These are phyloP conservation scores for Hirtodrosophila histrioides DNA, from an alignment of 2,888 invertebrate species.

Conservation along the genomic window DNA sequence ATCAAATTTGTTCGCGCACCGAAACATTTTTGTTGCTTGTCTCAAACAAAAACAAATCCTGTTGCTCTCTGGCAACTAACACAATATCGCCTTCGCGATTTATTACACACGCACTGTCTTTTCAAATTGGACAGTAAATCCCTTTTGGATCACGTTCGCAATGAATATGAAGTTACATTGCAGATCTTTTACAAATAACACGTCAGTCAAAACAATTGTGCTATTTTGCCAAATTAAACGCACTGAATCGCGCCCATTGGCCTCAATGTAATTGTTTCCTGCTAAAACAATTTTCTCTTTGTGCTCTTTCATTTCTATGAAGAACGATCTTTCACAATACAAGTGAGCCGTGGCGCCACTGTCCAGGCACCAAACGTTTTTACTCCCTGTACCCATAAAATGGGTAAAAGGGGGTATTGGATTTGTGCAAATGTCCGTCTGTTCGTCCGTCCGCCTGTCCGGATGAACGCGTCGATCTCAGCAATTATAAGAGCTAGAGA, in stretches of 20 bases:
- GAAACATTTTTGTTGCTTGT: background rate
- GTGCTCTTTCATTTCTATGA: background rate
- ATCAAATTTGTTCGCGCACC: background rate
- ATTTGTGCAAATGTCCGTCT: too few relatives aligned
- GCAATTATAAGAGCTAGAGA: too few relatives aligned
- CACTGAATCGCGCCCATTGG: conserved; percentile 4
- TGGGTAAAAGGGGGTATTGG: too few relatives aligned
- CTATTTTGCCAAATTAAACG: background rate
- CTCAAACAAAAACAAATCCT: background rate
- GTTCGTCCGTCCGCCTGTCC: too few relatives aligned
- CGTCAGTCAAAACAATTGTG: background rate
- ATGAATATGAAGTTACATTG: conserved; percentile 11
- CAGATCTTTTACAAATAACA: conserved; percentile 8
- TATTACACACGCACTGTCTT: background rate
- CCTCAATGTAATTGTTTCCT: too few relatives aligned
- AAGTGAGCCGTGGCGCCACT: background rate
- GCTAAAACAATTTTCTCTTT: conserved; percentile 2
- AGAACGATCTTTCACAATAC: too few relatives aligned
- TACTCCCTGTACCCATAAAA: too few relatives aligned
- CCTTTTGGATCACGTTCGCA: too few relatives aligned
- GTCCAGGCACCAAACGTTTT: too few relatives aligned
- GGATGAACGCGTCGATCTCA: too few relatives aligned
- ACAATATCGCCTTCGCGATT: background rate
- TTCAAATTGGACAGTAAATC: too few relatives aligned
- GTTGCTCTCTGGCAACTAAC: background rate